A percentile compares a stretch with the other conserved stretches of the same genome.
phyloP scores from a whole-genome alignment of 1,140 invertebrate genomes.

The Thaumatotibia leucotreta region DNA sequence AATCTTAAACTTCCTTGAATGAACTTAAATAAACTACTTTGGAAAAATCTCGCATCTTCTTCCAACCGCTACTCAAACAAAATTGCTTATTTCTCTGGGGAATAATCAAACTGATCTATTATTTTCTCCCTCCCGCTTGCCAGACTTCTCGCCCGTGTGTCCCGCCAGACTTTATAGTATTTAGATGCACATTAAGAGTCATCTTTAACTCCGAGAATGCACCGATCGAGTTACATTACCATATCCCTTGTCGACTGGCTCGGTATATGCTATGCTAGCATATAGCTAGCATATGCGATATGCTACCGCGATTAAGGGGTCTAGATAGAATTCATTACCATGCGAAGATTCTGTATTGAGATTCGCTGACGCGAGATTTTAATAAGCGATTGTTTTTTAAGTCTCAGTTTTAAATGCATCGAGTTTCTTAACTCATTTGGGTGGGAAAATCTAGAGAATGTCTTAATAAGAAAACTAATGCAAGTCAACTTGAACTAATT shows the following conservation, averaged over 20 bases:
- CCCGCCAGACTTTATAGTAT: constrained; percentile 53
- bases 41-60: too few species aligned
- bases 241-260: constrained; percentile 48
- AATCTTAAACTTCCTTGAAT: too few species aligned
- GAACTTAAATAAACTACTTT: too few species aligned
- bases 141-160: constrained; percentile 25
- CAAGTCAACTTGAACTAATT: too few species aligned
- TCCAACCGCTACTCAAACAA: too few species aligned
- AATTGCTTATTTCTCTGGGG: too few species aligned
- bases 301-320: constrained; percentile 43
- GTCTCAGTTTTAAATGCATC: background rate
- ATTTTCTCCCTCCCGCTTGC: background rate
- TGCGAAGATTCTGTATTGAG: constrained; percentile 24
- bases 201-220: constrained; percentile 58
- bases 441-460: background rate
- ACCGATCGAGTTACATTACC: constrained; percentile 61
- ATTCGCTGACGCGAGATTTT: constrained; percentile 11
- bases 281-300: constrained; percentile 31
- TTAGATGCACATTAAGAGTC: constrained; percentile 65
- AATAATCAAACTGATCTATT: background rate
- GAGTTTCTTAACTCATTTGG: background rate
- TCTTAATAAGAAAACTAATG: background rate
- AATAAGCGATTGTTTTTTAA: constrained; percentile 10
- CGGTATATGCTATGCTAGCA: constrained; percentile 33
- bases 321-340: constrained; percentile 57